These are phyloP conservation scores for Orthosia incerta DNA, from an alignment of 2,888 invertebrate genomes.

Conservation along the genomic window DNA sequence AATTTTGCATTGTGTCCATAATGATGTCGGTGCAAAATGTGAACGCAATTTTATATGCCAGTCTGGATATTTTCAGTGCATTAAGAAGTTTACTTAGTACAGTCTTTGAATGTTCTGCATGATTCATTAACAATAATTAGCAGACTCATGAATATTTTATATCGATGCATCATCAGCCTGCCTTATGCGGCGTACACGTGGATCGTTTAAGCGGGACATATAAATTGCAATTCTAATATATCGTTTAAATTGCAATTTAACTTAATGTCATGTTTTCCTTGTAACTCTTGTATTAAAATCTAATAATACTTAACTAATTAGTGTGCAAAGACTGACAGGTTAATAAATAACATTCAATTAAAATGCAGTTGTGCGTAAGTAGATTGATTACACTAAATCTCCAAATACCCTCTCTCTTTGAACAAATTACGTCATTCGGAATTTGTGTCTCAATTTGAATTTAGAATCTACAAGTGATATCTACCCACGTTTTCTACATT, in stretches of 20 bases:
- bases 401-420: constrained; percentile 4
- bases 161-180: constrained; percentile 34
- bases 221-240: constrained; percentile 26
- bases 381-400: constrained; percentile 8
- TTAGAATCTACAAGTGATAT: constrained; percentile 19
- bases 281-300: constrained; percentile 7
- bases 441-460: constrained; percentile 35
- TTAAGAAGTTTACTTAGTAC: constrained; percentile 30
- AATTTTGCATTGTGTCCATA: constrained; percentile 25
- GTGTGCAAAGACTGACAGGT: constrained; percentile 2
- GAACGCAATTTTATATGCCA: background rate
- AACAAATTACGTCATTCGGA: constrained; percentile 20
- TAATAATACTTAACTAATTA: constrained; percentile 30
- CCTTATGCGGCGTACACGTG: constrained; percentile 36
- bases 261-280: constrained; percentile 27
- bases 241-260: constrained; percentile 22
- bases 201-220: constrained; percentile 1
- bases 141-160: constrained; percentile 45
- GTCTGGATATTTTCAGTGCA: constrained; percentile 19
- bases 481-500: constrained; percentile 14
- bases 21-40: constrained; percentile 9
- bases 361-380: background rate
- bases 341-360: constrained; percentile 17
- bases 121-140: constrained; percentile 46
- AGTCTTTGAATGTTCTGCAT: constrained; percentile 40